Percentiles rank a stretch among this genome's conserved stretches.
Conservation (phyloP, 1,140 invertebrate genomes). For the Stratiolaelaps scimitus region DNA sequence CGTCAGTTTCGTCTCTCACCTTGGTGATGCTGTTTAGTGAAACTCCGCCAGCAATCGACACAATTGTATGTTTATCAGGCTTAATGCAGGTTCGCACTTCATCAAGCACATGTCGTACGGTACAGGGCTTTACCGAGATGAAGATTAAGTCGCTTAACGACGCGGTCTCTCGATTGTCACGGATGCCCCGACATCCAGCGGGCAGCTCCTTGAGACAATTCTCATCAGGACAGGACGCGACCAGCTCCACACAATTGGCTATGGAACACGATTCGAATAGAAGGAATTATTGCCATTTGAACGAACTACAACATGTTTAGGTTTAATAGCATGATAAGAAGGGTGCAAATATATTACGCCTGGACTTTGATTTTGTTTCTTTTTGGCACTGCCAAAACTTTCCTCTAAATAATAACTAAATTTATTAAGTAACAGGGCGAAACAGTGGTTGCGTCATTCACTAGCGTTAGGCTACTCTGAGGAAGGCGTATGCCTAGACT, state of each 20-base stretch:
- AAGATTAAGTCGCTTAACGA: neutral
- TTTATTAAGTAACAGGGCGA: too few relatives aligned
- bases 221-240: constrained; percentile 6
- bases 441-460: too few relatives aligned
- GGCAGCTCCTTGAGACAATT: neutral
- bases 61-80: neutral
- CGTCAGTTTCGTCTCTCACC: neutral
- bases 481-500: too few relatives aligned
- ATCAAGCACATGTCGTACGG: neutral
- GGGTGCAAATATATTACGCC: too few relatives aligned
- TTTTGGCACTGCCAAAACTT: too few relatives aligned
- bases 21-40: too few relatives aligned
- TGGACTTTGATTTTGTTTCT: too few relatives aligned
- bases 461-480: too few relatives aligned
- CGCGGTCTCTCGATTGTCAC: neutral
- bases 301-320: too few relatives aligned
- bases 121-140: neutral
- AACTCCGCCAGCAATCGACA: constrained; percentile 1
- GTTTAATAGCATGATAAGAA: too few relatives aligned
- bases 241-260: neutral
- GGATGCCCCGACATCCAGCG: neutral
- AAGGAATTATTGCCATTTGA: too few relatives aligned
- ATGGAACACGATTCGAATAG: neutral
- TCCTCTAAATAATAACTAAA: too few relatives aligned
- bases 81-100: neutral